A percentile compares a stretch with the other conserved stretches of the same genome.
Evolutionary conservation across 2,888 invertebrate genomes (phyloP).

Genomic region (Cyclophora albipunctata): DNA sequence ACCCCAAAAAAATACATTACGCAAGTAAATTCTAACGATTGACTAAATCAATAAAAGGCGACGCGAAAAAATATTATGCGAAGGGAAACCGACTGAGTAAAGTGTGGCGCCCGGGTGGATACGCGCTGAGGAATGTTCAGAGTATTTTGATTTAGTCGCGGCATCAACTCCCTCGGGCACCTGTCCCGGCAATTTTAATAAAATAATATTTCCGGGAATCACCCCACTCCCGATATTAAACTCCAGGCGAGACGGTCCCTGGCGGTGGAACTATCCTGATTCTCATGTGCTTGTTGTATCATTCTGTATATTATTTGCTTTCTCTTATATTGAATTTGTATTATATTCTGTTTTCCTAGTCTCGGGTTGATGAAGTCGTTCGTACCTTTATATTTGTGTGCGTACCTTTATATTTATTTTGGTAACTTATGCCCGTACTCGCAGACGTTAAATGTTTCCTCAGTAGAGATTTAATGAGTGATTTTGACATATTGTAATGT

Average conservation of each 20-base stretch:
- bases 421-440: no score
- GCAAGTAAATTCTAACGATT: conserved; percentile 42
- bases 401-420: no score
- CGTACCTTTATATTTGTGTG: no score
- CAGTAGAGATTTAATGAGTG: no score
- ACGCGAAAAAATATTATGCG: conserved; percentile 10
- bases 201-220: conserved; percentile 20
- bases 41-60: conserved; percentile 46
- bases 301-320: no score
- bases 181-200: conserved; percentile 27
- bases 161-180: conserved; percentile 31
- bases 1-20: conserved; percentile 36
- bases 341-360: no score
- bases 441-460: no score
- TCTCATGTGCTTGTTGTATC: not conserved
- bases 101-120: conserved; percentile 29
- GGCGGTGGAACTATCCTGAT: not conserved
- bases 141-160: conserved; percentile 49
- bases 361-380: no score
- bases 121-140: conserved; percentile 40
- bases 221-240: conserved; percentile 20
- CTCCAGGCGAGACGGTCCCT: not conserved
- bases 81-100: conserved; percentile 17
- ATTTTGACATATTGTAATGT: no score
- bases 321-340: no score